phyloP scores from a whole-genome alignment of 2,113 vertebrate species.

The Ceyx melanurus region DNA sequence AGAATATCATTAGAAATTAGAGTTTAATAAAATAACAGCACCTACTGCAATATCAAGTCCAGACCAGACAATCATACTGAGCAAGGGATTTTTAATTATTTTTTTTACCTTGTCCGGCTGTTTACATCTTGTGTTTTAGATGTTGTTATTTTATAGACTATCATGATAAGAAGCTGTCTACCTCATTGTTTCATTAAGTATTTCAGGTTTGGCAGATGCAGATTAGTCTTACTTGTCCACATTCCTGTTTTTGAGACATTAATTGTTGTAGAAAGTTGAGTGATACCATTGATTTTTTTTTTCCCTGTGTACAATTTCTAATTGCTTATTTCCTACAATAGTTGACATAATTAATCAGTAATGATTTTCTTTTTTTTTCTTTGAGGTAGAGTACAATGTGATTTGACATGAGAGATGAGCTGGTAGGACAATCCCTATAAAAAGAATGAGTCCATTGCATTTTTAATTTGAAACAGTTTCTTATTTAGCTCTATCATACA shows the following conservation, averaged over 20 bases:
- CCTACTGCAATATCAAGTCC: not conserved
- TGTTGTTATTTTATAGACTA: not conserved
- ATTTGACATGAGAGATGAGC: not conserved
- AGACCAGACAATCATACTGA: not conserved
- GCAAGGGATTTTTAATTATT: not conserved
- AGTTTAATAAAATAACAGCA: not conserved
- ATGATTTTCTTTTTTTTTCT: constrained; percentile 29
- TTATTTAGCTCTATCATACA: not conserved
- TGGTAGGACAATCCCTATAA: not conserved
- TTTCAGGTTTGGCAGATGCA: not conserved
- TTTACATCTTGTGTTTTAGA: not conserved
- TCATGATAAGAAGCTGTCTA: not conserved
- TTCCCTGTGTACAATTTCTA: not conserved
- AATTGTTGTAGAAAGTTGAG: constrained; percentile 25
- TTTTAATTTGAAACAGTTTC: not conserved
- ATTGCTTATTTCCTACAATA: constrained; percentile 62
- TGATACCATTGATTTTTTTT: not conserved
- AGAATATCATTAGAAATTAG: not conserved
- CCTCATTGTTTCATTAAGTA: not conserved
- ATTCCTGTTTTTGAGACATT: not conserved
- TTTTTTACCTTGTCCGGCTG: not conserved
- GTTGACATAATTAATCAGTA: constrained; percentile 49
- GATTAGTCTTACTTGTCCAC: not conserved
- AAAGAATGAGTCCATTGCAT: not conserved
- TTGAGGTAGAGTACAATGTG: not conserved